Evolutionary conservation across 2,888 invertebrate species (phyloP), one percentile per base, ranked within the genome.

Genomic region (Caenorhabditis auriculariae): DNA sequence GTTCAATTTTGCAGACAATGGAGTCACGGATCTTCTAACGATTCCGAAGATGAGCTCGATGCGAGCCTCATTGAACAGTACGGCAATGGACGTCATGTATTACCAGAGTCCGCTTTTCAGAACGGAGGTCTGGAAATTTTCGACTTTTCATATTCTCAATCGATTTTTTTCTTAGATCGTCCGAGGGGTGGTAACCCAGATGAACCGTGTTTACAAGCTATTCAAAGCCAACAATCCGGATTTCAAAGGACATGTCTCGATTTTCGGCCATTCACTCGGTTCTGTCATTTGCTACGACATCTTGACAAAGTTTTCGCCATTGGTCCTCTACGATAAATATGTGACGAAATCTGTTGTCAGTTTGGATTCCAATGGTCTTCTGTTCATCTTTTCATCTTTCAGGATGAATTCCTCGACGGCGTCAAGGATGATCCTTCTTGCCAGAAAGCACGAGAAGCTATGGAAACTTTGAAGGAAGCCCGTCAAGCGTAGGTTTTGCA

Each of bases 41-140:
- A 88, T 88, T 19, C 86, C 86, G 61, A 87, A 87, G 73, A 85
- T 88, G 68, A 82, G 86, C 61, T 85, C 86, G 58, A 84, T 89
- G 74, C 83, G 88, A 35, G 85, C 85, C 54, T 84, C 88, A 57
- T 82, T 88, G 48, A 88, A 89, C 81, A 86, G 87, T 32, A 88
- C 88, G 39, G 88, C 88, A 32, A 88, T 89, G 88, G 88, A 89
- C 77, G 87, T 89, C 66, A 85, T 89, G 82, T 89, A 89, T 75
- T 89, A 89, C 76, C 88, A 88, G 43, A 88, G 88, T 82, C 88
- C 88, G 15, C 82, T 88, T 2, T 89, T 88, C 76, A 85, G 88
- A 62, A 85, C 86, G 42, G 88, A 89, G 84, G 87, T 88, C 62
- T n/a, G n/a, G n/a, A n/a, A 61, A 66, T 42, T 38, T 23, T 39